Evolutionary conservation across 2,888 invertebrate genomes (phyloP).

Genomic region (Tricholauxania praeusta): DNA sequence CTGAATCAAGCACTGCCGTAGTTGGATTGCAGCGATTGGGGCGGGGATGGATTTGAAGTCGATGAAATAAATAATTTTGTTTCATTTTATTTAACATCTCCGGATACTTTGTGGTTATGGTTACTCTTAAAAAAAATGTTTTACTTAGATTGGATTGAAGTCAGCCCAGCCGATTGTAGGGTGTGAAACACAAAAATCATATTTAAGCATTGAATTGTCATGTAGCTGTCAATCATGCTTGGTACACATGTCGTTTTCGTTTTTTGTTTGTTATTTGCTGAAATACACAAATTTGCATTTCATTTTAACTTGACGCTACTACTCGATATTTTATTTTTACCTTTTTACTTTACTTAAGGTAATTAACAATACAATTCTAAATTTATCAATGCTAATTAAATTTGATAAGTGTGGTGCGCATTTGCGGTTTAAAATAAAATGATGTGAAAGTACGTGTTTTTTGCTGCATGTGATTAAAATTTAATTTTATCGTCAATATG

Average conservation of each 20-base stretch:
- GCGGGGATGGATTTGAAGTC: no score
- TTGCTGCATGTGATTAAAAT: not conserved
- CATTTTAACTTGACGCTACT: not conserved
- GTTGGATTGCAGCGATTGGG: no score
- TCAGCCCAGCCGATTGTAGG: not conserved
- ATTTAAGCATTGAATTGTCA: slow-evolving; percentile 11
- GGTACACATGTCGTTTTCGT: not conserved
- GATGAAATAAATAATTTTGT: no score
- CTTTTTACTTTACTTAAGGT: not conserved
- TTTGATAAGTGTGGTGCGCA: slow-evolving; percentile 11
- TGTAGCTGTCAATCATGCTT: slow-evolving; percentile 18
- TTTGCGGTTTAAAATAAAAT: not conserved
- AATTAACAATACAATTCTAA: slow-evolving; percentile 34
- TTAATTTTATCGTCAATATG: no score
- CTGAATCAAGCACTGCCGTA: no score
- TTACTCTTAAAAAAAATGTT: no score
- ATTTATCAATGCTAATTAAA: slow-evolving; percentile 34
- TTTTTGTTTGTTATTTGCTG: not conserved
- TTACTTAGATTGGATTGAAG: no score
- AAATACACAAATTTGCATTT: slow-evolving; percentile 7
- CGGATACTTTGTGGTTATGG: no score
- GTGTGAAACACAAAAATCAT: not conserved
- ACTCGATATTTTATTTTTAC: not conserved
- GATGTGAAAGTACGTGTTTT: not conserved
- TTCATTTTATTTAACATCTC: no score